phyloP scores from a whole-genome alignment of 1,140 invertebrate species.

The Euwallacea fornicatus region DNA sequence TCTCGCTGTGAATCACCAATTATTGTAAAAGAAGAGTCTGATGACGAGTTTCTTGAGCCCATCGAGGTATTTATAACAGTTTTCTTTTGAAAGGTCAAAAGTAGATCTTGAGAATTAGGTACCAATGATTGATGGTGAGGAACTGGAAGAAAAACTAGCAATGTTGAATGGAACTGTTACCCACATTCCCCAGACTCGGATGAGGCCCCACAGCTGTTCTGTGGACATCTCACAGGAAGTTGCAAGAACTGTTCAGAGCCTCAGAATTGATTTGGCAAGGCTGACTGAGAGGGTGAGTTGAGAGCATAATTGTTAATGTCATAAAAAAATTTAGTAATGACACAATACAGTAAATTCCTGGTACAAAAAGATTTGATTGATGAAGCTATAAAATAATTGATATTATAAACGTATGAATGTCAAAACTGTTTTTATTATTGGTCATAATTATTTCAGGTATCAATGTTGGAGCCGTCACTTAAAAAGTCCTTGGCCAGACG shows the following conservation, averaged over 20 bases:
- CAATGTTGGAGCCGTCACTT: constrained; percentile 10
- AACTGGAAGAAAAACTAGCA: too few relatives aligned
- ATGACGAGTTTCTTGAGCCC: constrained; percentile 75
- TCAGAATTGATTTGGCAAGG: constrained; percentile 54
- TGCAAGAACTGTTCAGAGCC: constrained; percentile 51
- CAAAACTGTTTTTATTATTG: not conserved
- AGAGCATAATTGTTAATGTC: not conserved
- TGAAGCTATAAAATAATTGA: not conserved
- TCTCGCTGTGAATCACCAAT: constrained; percentile 57
- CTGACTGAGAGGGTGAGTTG: constrained; percentile 53
- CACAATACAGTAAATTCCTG: not conserved
- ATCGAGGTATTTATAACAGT: constrained; percentile 59
- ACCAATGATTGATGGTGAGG: too few relatives aligned
- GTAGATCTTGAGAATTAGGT: too few relatives aligned
- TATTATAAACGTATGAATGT: not conserved
- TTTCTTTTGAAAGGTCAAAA: too few relatives aligned
- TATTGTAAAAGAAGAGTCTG: constrained; percentile 62
- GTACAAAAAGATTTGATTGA: not conserved
- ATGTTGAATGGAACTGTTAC: not conserved
- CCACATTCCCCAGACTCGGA: constrained; percentile 43
- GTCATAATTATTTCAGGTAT: constrained; percentile 36
- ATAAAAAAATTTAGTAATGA: constrained; percentile 2
- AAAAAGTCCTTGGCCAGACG: constrained; percentile 14
- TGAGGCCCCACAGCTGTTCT: constrained; percentile 34
- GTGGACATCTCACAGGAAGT: constrained; percentile 54